phyloP scores from a whole-genome alignment of 2,113 vertebrate species.

The Seriola dumerili region DNA sequence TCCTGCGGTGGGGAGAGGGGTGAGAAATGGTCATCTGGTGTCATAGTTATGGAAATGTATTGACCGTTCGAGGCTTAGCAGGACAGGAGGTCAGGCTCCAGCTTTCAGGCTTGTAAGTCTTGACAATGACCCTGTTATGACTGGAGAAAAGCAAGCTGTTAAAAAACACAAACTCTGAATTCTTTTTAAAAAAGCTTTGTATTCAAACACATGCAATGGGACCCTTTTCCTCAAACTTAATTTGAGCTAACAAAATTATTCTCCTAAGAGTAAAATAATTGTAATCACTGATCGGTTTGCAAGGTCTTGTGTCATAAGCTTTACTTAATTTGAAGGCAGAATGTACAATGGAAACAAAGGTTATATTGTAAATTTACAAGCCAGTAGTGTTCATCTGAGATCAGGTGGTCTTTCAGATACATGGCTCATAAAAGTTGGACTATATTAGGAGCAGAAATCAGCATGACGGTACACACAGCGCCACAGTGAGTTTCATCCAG shows the following conservation, averaged over 20 bases:
- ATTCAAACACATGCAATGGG: not conserved
- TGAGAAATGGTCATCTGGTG: slow-evolving; percentile 77
- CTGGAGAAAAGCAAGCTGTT: not conserved
- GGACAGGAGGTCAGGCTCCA: slow-evolving; percentile 66
- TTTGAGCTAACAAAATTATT: slow-evolving; percentile 19
- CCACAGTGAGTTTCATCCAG: not conserved
- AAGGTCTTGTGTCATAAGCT: slow-evolving; percentile 50
- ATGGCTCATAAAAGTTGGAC: slow-evolving; percentile 34
- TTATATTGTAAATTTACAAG: slow-evolving; percentile 59
- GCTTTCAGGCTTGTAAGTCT: slow-evolving; percentile 46
- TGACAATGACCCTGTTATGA: slow-evolving; percentile 43
- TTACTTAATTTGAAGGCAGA: slow-evolving; percentile 38
- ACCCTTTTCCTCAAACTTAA: not conserved
- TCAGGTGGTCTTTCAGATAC: slow-evolving; percentile 55
- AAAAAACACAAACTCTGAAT: not conserved
- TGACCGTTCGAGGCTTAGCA: slow-evolving; percentile 59
- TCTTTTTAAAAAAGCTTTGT: slow-evolving; percentile 3
- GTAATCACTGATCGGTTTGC: slow-evolving; percentile 38
- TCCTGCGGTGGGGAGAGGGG: slow-evolving; percentile 55
- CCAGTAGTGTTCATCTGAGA: slow-evolving; percentile 49
- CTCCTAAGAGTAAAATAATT: slow-evolving; percentile 30
- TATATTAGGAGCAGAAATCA: slow-evolving; percentile 12
- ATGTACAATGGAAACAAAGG: slow-evolving; percentile 66
- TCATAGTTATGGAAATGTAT: slow-evolving; percentile 84
- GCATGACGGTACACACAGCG: not conserved